Evolutionary conservation across 2,797 vertebrate genomes (phyloP).

Genomic region (Gallirallus australis): DNA sequence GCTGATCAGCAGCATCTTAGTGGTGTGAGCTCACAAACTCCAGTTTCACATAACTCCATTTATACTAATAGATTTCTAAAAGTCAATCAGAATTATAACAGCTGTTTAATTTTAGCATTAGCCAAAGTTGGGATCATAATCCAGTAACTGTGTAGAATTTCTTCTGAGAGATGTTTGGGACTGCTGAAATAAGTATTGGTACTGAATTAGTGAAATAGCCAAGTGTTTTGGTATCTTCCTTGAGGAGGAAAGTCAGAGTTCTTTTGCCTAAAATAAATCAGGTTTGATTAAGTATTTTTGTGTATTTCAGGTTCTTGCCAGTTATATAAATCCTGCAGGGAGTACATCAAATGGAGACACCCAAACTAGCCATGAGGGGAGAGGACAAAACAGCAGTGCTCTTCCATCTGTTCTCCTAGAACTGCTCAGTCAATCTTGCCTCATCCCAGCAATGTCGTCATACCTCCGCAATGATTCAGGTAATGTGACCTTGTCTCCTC

Average conservation of each 20-base stretch:
- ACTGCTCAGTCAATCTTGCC: constrained; percentile 95
- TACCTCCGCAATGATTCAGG: constrained; percentile 98
- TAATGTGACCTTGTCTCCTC: constrained; percentile 55
- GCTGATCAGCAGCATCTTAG: not conserved
- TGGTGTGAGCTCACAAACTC: not conserved
- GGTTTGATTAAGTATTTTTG: not conserved
- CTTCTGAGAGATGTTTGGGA: not conserved
- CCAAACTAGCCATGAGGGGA: constrained; percentile 81
- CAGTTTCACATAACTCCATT: not conserved
- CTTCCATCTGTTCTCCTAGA: constrained; percentile 93
- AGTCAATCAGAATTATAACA: not conserved
- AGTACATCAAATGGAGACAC: constrained; percentile 84
- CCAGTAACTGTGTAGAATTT: not conserved
- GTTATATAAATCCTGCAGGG: constrained; percentile 96
- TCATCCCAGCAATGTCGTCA: constrained; percentile 98
- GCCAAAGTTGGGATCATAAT: not conserved
- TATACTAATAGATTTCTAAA: not conserved
- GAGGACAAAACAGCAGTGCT: constrained; percentile 90
- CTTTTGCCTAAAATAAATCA: not conserved
- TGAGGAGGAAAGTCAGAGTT: not conserved
- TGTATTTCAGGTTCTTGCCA: constrained; percentile 90
- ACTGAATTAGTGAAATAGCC: not conserved
- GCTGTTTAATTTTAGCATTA: not conserved
- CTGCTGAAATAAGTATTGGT: not conserved
- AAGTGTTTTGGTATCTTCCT: not conserved